Evolutionary conservation across 2,888 invertebrate species (phyloP), one percentile per base, ranked within the genome.

Genomic region (Drosophila borborema): DNA sequence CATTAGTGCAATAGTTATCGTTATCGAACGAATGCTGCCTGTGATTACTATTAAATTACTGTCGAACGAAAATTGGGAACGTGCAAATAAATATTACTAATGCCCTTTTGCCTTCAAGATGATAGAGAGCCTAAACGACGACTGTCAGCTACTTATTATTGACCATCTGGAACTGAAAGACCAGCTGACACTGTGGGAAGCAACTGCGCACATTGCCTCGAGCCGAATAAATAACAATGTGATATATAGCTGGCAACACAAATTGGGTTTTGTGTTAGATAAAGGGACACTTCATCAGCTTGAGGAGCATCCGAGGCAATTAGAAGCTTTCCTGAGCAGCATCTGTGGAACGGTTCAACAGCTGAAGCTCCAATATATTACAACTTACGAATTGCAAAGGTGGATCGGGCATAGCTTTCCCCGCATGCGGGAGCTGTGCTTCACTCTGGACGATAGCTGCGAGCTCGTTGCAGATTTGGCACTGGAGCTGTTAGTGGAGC

Each of bases 131-230:
- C 73, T 75, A 1, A 77, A 41, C 41, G 68, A 78, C 43, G 68
- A 68, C 45, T 69, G 69, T 9, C 68, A 75, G 20, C 41, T 66
- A 34, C n/a, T 9, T 1, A 67, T 77, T 18, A 46, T 77, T 14
- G 49, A 10, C 1, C 23, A 55, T 34, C 59, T 80, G 41, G 3
- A 18, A 3, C 34, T 77, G 1, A 0, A 3, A 1, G 75, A 71
- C n/a, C 80, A 71, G 54, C 12, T 80, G 12, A 2, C 20, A 0
- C 3, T 80, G 18, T 80, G 46, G 28, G 49, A 64, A 12, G 77
- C 80, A 43, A 59, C 61, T 1, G 31, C 61, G 23, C 16, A 60
- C 20, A 2, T 1, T 1, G 18, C 56, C 18, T 23, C 20, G 5
- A 23, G 4, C 7, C 61, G 61, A 7, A 54, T 63, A 1, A 55